phyloP scores from a whole-genome alignment of 2,888 invertebrate species.

The Digitonthophagus gazella region DNA sequence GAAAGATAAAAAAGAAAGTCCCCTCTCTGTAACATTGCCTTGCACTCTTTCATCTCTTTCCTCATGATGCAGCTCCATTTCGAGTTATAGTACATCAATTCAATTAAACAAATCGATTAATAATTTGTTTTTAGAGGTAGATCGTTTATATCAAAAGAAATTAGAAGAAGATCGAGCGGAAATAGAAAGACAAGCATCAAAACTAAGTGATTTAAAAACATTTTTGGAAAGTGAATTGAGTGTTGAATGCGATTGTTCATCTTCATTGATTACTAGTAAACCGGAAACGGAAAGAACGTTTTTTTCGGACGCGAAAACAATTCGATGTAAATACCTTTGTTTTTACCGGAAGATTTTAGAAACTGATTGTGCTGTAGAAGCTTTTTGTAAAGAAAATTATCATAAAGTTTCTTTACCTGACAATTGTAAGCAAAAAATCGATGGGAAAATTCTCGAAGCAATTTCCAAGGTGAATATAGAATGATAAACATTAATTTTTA shows the following conservation, averaged over 20 bases:
- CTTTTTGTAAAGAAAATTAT: neutral
- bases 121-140: constrained; percentile 36
- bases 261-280: neutral
- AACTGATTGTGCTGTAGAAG: neutral
- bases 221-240: constrained; percentile 32
- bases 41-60: no score
- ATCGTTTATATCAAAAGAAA: constrained; percentile 39
- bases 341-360: neutral
- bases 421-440: neutral
- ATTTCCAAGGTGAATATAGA: no score
- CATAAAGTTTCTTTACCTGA: neutral
- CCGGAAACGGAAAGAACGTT: neutral
- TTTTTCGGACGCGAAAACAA: neutral
- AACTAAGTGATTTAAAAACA: constrained; percentile 35
- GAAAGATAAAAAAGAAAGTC: no score
- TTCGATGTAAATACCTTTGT: neutral
- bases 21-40: no score
- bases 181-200: constrained; percentile 33
- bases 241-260: neutral
- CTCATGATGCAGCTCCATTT: no score
- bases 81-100: no score
- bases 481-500: neutral
- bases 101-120: no score
- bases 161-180: constrained; percentile 28
- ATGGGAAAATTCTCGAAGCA: neutral